These are phyloP conservation scores for Cottus gobio DNA, from an alignment of 2,113 vertebrate genomes.

Conservation along the genomic window DNA sequence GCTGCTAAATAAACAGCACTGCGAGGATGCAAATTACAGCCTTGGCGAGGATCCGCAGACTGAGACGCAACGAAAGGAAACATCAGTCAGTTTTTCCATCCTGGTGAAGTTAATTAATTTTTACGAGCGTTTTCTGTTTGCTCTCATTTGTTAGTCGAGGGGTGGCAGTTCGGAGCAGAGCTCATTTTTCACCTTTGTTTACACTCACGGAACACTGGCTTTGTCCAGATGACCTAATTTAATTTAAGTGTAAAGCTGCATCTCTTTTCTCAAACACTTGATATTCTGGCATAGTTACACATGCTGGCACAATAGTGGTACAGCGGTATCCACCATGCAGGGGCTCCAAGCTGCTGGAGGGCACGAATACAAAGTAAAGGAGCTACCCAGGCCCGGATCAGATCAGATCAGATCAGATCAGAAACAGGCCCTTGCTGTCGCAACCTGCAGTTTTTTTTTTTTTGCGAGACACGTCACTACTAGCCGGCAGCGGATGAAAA, in stretches of 20 bases:
- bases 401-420: too few species aligned
- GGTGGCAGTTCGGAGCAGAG: slow-evolving; percentile 49
- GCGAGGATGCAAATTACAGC: slow-evolving; percentile 63
- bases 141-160: slow-evolving; percentile 50
- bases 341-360: slow-evolving; percentile 9
- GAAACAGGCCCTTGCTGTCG: not conserved
- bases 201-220: slow-evolving; percentile 46
- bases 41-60: slow-evolving; percentile 45
- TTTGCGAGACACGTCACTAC: not conserved
- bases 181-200: slow-evolving; percentile 68
- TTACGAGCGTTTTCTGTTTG: slow-evolving; percentile 65
- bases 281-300: slow-evolving; percentile 15
- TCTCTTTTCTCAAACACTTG: slow-evolving; percentile 27
- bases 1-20: slow-evolving; percentile 65
- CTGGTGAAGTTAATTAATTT: slow-evolving; percentile 69
- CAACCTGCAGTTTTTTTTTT: not conserved
- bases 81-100: slow-evolving; percentile 72
- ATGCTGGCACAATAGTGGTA: slow-evolving; percentile 14
- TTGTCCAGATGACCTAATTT: slow-evolving; percentile 23
- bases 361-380: not conserved
- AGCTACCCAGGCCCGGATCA: not conserved
- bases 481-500: slow-evolving; percentile 25
- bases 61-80: slow-evolving; percentile 49
- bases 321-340: not conserved
- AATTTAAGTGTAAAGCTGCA: slow-evolving; percentile 30